Evolutionary conservation across 2,888 invertebrate genomes (phyloP).

Genomic region (Baronia brevicornis): DNA sequence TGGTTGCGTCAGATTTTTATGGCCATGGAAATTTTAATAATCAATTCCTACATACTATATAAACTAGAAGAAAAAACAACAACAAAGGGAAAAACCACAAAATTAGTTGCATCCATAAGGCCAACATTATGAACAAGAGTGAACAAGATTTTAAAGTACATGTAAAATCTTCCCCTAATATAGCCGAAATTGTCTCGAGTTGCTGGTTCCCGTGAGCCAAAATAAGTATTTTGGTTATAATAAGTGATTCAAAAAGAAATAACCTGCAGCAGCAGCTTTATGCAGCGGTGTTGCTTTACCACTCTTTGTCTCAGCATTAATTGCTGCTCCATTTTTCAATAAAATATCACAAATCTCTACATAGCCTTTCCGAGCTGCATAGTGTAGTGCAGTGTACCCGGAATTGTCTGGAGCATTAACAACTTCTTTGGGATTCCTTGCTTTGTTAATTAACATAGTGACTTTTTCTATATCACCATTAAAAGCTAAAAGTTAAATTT

Average conservation of each 20-base stretch:
- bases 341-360: conserved; percentile 80
- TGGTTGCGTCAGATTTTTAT: too few species aligned
- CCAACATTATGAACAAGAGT: too few species aligned
- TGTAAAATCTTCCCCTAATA: too few species aligned
- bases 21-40: too few species aligned
- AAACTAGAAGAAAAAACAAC: too few species aligned
- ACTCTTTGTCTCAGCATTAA: conserved; percentile 84
- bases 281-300: conserved; percentile 88
- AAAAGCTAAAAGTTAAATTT: conserved; percentile 74
- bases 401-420: conserved; percentile 81
- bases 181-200: too few species aligned
- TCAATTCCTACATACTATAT: too few species aligned
- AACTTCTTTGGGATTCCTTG: conserved; percentile 61
- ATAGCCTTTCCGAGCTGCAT: conserved; percentile 89
- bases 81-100: too few species aligned
- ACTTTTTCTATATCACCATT: conserved; percentile 83
- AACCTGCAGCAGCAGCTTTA: conserved; percentile 85
- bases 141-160: too few species aligned
- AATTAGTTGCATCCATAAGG: too few species aligned
- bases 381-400: conserved; percentile 93
- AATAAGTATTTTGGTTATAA: background rate
- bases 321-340: conserved; percentile 80
- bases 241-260: background rate
- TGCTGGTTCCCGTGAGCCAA: too few species aligned
- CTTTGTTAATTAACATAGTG: conserved; percentile 64